These are phyloP conservation scores for Fratercula arctica DNA, from an alignment of 2,797 vertebrate species.

Conservation along the genomic window DNA sequence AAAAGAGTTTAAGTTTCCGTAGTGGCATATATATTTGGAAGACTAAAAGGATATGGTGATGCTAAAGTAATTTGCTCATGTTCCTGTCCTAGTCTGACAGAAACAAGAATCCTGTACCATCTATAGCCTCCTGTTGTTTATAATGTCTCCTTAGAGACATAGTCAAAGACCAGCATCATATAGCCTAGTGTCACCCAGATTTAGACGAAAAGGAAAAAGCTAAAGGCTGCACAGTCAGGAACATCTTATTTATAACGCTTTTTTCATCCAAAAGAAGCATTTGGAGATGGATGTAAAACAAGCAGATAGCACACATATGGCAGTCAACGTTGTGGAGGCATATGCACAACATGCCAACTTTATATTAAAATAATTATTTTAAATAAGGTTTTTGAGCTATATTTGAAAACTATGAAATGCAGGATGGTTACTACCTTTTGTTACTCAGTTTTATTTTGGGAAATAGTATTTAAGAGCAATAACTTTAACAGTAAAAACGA, in stretches of 20 bases:
- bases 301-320: not conserved
- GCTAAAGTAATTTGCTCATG: not conserved
- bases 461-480: not conserved
- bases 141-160: not conserved
- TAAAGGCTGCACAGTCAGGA: not conserved
- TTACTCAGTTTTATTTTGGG: not conserved
- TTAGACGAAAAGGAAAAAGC: not conserved
- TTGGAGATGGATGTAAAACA: not conserved
- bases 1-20: not conserved
- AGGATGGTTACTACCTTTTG: not conserved
- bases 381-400: not conserved
- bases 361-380: not conserved
- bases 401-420: constrained; percentile 33
- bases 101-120: not conserved
- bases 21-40: not conserved
- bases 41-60: not conserved
- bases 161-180: not conserved
- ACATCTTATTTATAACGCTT: not conserved
- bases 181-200: not conserved
- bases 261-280: not conserved
- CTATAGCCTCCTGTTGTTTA: not conserved
- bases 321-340: not conserved
- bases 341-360: not conserved
- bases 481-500: not conserved
- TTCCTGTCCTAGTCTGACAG: not conserved